Conservation (phyloP, 2,797 vertebrate species). For the Micrastur ruficollis region DNA sequence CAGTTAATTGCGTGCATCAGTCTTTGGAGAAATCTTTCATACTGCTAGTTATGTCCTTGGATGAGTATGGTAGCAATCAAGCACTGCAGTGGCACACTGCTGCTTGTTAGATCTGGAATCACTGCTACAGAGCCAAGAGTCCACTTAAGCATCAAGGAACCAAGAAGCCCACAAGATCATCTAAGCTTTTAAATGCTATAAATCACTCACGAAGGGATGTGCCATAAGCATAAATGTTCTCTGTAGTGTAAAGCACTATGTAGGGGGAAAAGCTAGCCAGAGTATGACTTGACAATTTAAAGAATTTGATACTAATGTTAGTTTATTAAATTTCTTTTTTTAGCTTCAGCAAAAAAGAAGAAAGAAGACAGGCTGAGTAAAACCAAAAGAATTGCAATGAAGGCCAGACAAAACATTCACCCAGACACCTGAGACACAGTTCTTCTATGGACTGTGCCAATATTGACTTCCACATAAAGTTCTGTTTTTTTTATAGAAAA, state of each 20-base stretch:
- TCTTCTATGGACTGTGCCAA: slow-evolving; percentile 13
- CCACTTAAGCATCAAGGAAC: slow-evolving; percentile 9
- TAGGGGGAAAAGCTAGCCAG: background rate
- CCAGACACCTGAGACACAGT: background rate
- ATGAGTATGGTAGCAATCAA: slow-evolving; percentile 17
- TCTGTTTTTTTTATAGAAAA: slow-evolving; percentile 38
- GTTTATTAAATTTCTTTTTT: background rate
- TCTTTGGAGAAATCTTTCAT: slow-evolving; percentile 63
- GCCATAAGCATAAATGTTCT: background rate
- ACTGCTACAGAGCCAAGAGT: background rate
- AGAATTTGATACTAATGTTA: background rate
- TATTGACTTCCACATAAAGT: slow-evolving; percentile 59
- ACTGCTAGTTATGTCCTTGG: slow-evolving; percentile 47
- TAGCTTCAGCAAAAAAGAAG: background rate
- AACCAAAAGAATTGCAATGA: background rate
- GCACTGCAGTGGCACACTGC: background rate
- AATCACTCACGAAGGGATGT: background rate
- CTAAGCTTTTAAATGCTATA: slow-evolving; percentile 8
- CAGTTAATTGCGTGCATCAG: slow-evolving; percentile 69
- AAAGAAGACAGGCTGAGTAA: background rate
- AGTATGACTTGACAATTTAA: slow-evolving; percentile 1
- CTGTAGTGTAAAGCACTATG: background rate
- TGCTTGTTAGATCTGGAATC: slow-evolving; percentile 6
- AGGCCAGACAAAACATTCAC: background rate
- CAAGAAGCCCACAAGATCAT: background rate